These are phyloP conservation scores for Dinocampus coccinellae DNA, from an alignment of 2,888 invertebrate species.

Conservation along the genomic window DNA sequence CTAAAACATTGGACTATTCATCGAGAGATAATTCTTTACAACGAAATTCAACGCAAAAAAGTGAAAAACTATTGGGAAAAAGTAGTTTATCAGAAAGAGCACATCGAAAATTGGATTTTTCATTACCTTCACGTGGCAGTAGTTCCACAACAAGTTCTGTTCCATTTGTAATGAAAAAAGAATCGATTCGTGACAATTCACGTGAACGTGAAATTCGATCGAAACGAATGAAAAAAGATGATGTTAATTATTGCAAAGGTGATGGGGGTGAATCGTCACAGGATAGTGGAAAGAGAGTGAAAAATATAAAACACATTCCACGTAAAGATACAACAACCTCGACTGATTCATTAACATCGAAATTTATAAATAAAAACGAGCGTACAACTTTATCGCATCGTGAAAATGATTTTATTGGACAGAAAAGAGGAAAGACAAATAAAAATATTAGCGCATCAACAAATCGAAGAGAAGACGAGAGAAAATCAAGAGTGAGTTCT, in stretches of 20 bases:
- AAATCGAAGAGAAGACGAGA: constrained; percentile 58
- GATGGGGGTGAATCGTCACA: constrained; percentile 51
- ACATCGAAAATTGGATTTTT: constrained; percentile 64
- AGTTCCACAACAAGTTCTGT: not conserved
- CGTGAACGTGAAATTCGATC: constrained; percentile 64
- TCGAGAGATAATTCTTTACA: constrained; percentile 55
- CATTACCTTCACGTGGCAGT: constrained; percentile 52
- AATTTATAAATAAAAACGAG: constrained; percentile 54
- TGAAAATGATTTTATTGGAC: constrained; percentile 42
- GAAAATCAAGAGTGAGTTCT: constrained; percentile 51
- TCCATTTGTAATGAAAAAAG: constrained; percentile 59
- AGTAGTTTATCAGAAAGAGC: constrained; percentile 51
- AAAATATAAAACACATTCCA: constrained; percentile 57
- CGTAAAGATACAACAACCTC: constrained; percentile 52
- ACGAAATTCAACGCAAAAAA: constrained; percentile 50
- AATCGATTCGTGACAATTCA: constrained; percentile 58
- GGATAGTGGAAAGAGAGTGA: constrained; percentile 52
- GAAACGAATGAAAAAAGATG: constrained; percentile 63
- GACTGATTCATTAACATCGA: constrained; percentile 46
- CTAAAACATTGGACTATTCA: constrained; percentile 61
- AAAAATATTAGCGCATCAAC: constrained; percentile 57
- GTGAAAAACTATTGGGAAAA: constrained; percentile 53
- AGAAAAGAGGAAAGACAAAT: constrained; percentile 55
- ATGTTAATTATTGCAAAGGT: constrained; percentile 47
- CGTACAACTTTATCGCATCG: constrained; percentile 46